These are phyloP conservation scores for Pelvicachromis taeniatus DNA, from an alignment of 2,113 vertebrate species.

Conservation along the genomic window DNA sequence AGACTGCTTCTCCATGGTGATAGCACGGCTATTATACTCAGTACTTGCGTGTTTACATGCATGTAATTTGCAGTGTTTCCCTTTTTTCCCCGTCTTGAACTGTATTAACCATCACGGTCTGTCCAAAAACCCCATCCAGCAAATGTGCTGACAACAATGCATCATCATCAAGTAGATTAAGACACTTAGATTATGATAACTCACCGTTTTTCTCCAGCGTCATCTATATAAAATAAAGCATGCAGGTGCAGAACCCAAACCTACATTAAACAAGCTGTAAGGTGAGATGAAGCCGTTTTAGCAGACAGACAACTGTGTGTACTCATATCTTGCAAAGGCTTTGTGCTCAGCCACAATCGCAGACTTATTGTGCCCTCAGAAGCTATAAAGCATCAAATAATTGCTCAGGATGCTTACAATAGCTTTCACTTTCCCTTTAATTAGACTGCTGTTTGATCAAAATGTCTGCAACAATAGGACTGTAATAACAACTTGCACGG, in stretches of 20 bases:
- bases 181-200: neutral
- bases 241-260: neutral
- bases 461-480: conserved; percentile 26
- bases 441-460: conserved; percentile 35
- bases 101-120: neutral
- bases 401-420: conserved; percentile 1
- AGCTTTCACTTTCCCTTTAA: conserved; percentile 48
- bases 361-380: neutral
- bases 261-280: neutral
- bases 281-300: neutral
- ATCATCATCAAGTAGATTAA: neutral
- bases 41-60: neutral
- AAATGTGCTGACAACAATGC: neutral
- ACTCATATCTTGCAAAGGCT: neutral
- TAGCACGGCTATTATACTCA: neutral
- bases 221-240: neutral
- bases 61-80: neutral
- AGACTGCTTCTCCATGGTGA: conserved; percentile 41
- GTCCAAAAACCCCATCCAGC: neutral
- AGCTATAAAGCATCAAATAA: conserved; percentile 28
- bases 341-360: conserved; percentile 9
- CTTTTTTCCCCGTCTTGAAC: neutral
- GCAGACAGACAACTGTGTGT: neutral
- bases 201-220: neutral
- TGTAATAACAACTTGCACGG: conserved; percentile 37